Conservation (phyloP, 2,888 invertebrate genomes). For the Muschampia plurimacula region DNA sequence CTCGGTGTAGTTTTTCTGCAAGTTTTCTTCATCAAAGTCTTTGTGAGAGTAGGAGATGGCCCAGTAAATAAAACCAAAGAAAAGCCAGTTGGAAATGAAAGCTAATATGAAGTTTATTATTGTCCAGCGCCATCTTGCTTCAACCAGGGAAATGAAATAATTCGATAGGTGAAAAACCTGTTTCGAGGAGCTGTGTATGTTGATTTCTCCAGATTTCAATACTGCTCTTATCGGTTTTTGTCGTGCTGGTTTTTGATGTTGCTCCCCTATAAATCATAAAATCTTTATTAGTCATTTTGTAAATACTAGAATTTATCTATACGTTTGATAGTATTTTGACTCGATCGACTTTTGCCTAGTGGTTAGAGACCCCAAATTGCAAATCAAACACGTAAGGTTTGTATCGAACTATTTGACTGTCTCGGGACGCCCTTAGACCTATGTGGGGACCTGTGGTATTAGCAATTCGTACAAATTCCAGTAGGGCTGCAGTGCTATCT, state of each 20-base stretch:
- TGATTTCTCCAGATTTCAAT: slow-evolving; percentile 95
- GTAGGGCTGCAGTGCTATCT: too few relatives aligned
- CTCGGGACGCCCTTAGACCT: too few relatives aligned
- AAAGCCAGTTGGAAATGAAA: slow-evolving; percentile 94
- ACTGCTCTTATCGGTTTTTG: slow-evolving; percentile 85
- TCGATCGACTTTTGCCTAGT: too few relatives aligned
- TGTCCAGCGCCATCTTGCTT: slow-evolving; percentile 97
- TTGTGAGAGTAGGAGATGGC: slow-evolving; percentile 95
- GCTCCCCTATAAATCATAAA: slow-evolving; percentile 35
- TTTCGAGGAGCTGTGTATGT: slow-evolving; percentile 88
- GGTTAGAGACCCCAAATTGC: too few relatives aligned
- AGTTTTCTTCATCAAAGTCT: slow-evolving; percentile 90
- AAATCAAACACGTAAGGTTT: too few relatives aligned
- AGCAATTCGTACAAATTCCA: too few relatives aligned
- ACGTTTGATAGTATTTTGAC: too few relatives aligned
- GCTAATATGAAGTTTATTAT: slow-evolving; percentile 93
- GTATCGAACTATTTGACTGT: too few relatives aligned
- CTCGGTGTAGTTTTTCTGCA: slow-evolving; percentile 81
- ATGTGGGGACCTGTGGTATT: too few relatives aligned
- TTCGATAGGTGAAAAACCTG: slow-evolving; percentile 88
- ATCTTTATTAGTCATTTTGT: background rate
- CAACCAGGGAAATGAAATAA: slow-evolving; percentile 93
- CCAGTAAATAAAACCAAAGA: slow-evolving; percentile 97
- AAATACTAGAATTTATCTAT: background rate
- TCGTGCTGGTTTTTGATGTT: slow-evolving; percentile 38